A percentile compares a stretch with the other conserved stretches of the same genome.
Conservation (phyloP, 1,140 invertebrate genomes). For the Cheumatopsyche charites region DNA sequence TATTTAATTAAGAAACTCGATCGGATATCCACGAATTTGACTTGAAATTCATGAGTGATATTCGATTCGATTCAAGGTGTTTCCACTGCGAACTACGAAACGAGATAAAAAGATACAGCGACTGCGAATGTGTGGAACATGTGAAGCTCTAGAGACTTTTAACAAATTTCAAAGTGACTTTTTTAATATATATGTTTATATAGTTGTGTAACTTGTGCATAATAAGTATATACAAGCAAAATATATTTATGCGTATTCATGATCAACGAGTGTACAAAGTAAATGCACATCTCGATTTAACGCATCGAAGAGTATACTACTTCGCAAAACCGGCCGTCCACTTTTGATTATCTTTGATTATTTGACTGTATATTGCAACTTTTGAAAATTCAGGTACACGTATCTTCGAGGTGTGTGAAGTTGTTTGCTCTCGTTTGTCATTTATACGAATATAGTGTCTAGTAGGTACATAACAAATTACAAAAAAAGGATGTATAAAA, state of each 20-base stretch:
- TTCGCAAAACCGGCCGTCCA: too few species aligned
- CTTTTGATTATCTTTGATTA: too few species aligned
- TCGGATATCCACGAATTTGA: neutral
- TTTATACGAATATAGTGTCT: conserved; percentile 42
- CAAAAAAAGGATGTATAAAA: conserved; percentile 14
- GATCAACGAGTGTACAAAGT: neutral
- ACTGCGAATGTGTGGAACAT: conserved; percentile 44
- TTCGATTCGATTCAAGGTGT: neutral
- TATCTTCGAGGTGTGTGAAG: conserved; percentile 20
- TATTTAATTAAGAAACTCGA: neutral
- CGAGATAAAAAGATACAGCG: conserved; percentile 31
- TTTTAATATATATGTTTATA: conserved; percentile 49
- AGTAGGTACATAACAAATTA: conserved; percentile 50
- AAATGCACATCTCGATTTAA: neutral
- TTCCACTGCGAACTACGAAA: too few species aligned
- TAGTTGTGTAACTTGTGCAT: conserved; percentile 45
- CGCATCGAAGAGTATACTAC: neutral
- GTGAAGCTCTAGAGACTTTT: conserved; percentile 49
- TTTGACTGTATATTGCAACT: neutral
- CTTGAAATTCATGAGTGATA: neutral
- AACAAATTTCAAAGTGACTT: conserved; percentile 50
- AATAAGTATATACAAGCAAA: conserved; percentile 47
- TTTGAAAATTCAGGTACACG: too few species aligned
- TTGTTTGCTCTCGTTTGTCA: neutral
- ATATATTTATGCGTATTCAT: conserved; percentile 42